Evolutionary conservation across 2,113 vertebrate species (phyloP).

Genomic region (Nannospalax galili): DNA sequence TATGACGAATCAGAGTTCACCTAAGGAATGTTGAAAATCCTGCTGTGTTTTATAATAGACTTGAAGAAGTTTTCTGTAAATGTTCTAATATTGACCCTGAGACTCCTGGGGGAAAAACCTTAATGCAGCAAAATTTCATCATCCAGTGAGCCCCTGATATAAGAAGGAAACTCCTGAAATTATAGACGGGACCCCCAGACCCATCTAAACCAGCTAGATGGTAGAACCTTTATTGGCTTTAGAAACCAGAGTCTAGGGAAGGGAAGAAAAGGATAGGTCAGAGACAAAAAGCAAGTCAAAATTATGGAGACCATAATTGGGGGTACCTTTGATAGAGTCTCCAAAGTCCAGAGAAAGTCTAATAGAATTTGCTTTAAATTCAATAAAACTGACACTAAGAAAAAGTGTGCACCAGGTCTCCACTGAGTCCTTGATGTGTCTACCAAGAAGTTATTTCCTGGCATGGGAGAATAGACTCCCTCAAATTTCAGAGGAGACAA

Average conservation of each 20-base stretch:
- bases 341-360: neutral
- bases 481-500: neutral
- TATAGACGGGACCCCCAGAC: neutral
- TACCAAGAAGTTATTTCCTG: neutral
- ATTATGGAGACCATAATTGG: neutral
- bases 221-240: neutral
- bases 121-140: neutral
- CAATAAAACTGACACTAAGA: neutral
- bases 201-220: too few relatives aligned
- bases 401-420: neutral
- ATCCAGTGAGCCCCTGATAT: too few relatives aligned
- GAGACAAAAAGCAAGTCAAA: neutral
- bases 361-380: too few relatives aligned
- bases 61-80: neutral
- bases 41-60: neutral
- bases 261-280: neutral
- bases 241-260: neutral
- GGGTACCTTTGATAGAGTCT: too few relatives aligned
- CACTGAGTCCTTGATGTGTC: neutral
- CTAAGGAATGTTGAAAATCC: neutral
- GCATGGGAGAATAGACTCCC: too few relatives aligned
- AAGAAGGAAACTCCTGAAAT: neutral
- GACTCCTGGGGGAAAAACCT: neutral
- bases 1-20: neutral
- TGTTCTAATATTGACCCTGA: neutral